Evolutionary conservation across 2,888 invertebrate genomes (phyloP).

Genomic region (Caenorhabditis plicata): DNA sequence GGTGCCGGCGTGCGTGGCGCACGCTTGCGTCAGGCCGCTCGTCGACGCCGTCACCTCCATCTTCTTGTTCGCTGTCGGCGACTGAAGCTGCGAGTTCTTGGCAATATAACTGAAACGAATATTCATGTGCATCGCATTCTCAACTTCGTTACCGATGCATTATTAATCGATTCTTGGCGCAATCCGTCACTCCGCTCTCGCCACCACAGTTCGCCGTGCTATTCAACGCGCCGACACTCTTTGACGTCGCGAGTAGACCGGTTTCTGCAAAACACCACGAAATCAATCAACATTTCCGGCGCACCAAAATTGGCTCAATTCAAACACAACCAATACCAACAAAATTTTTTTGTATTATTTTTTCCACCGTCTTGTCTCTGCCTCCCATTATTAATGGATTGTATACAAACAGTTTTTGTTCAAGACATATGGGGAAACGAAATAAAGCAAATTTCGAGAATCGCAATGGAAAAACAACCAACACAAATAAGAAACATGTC

Average conservation of each 20-base stretch:
- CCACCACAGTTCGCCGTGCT: slow-evolving; percentile 13
- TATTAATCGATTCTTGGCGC: slow-evolving; percentile 45
- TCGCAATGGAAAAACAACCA: too few species aligned
- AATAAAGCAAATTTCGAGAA: too few species aligned
- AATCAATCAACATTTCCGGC: not conserved
- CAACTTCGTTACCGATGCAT: slow-evolving; percentile 41
- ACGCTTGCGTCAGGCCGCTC: slow-evolving; percentile 3
- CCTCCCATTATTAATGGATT: too few species aligned
- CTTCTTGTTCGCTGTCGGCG: slow-evolving; percentile 37
- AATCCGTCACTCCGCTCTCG: slow-evolving; percentile 19
- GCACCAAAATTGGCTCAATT: not conserved
- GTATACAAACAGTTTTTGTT: too few species aligned
- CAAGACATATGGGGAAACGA: too few species aligned
- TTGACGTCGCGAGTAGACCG: slow-evolving; percentile 21
- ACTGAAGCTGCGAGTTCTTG: slow-evolving; percentile 50
- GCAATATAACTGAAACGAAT: slow-evolving; percentile 50
- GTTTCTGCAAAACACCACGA: slow-evolving; percentile 6
- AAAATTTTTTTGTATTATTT: too few species aligned
- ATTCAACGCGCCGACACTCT: slow-evolving; percentile 26
- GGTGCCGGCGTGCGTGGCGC: slow-evolving; percentile 6
- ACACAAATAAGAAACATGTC: too few species aligned
- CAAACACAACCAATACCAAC: too few species aligned
- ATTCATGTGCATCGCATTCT: not conserved
- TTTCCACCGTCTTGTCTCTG: too few species aligned
- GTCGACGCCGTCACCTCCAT: slow-evolving; percentile 11